These are phyloP conservation scores for Trematomus bernacchii DNA, from an alignment of 2,797 vertebrate genomes.

Conservation along the genomic window DNA sequence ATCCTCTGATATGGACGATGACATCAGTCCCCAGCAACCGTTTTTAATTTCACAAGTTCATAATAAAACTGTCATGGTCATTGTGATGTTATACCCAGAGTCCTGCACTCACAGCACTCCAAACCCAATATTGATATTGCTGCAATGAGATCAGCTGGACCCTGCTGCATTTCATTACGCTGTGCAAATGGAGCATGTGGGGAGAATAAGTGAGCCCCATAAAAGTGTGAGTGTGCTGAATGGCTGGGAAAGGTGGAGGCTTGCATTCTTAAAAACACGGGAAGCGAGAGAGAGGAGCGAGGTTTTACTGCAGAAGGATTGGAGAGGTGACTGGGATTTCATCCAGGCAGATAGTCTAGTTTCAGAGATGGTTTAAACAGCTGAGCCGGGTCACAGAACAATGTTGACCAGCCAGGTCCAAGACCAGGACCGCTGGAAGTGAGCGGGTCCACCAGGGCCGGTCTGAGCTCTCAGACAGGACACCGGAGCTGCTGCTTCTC, in stretches of 20 bases:
- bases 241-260: slow-evolving; percentile 46
- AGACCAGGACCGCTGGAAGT: slow-evolving; percentile 26
- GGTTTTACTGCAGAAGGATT: slow-evolving; percentile 52
- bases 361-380: slow-evolving; percentile 70
- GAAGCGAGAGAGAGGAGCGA: slow-evolving; percentile 50
- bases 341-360: slow-evolving; percentile 55
- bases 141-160: slow-evolving; percentile 71
- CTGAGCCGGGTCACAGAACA: slow-evolving; percentile 46
- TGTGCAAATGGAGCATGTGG: slow-evolving; percentile 63
- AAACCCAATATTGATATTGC: slow-evolving; percentile 67
- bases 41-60: slow-evolving; percentile 68
- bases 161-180: slow-evolving; percentile 68
- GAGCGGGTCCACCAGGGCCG: slow-evolving; percentile 42
- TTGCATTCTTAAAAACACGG: slow-evolving; percentile 26
- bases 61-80: slow-evolving; percentile 61
- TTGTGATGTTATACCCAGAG: slow-evolving; percentile 49
- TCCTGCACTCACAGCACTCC: slow-evolving; percentile 47
- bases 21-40: slow-evolving; percentile 63
- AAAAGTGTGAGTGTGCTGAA: slow-evolving; percentile 56
- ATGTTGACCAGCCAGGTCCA: slow-evolving; percentile 32
- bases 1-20: slow-evolving; percentile 52
- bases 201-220: slow-evolving; percentile 62
- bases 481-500: slow-evolving; percentile 51
- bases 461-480: slow-evolving; percentile 47
- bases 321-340: slow-evolving; percentile 51